Conservation (phyloP, 1,140 invertebrate species). For the Drosophila melanica region DNA sequence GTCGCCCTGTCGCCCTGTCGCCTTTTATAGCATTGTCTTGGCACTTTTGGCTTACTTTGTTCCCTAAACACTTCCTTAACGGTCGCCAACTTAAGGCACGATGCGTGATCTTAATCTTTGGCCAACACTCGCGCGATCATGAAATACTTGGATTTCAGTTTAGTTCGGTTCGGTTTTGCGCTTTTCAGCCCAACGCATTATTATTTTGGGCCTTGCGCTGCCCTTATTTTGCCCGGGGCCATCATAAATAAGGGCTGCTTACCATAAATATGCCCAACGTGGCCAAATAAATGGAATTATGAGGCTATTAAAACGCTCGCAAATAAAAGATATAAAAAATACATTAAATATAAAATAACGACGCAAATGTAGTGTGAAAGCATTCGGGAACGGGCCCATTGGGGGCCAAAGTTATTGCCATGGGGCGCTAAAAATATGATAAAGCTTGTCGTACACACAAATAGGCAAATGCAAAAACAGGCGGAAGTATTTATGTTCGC, state of each 20-base stretch:
- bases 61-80: constrained; percentile 37
- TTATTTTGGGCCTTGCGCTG: neutral
- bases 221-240: constrained; percentile 7
- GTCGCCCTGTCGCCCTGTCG: constrained; percentile 1
- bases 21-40: constrained; percentile 19
- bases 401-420: constrained; percentile 7
- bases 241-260: constrained; percentile 59
- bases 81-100: constrained; percentile 21
- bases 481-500: constrained; percentile 1
- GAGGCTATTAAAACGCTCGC: constrained; percentile 60
- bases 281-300: constrained; percentile 52
- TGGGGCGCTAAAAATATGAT: constrained; percentile 23
- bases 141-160: constrained; percentile 14
- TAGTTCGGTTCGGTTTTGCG: neutral
- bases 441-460: neutral
- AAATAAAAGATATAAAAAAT: constrained; percentile 54
- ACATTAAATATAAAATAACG: constrained; percentile 52
- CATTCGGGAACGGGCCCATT: constrained; percentile 10
- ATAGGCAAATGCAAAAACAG: neutral
- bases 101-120: constrained; percentile 34
- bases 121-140: constrained; percentile 37
- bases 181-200: too few relatives aligned
- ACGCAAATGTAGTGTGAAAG: constrained; percentile 40
- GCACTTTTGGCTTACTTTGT: constrained; percentile 7
- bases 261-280: constrained; percentile 53